Conservation (phyloP, 2,113 vertebrate genomes). For the Clarias magur region DNA sequence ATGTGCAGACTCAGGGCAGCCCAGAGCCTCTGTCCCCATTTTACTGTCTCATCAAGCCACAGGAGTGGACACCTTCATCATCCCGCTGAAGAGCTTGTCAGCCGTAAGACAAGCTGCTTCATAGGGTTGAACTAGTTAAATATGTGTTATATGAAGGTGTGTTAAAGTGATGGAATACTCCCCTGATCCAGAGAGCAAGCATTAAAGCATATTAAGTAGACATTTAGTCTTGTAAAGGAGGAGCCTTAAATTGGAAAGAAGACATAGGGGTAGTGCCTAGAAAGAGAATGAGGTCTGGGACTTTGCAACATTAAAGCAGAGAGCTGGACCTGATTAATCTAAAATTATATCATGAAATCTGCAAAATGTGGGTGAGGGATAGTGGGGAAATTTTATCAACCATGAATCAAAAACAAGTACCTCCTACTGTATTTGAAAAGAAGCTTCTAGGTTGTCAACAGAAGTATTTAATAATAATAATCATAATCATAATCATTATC, state of each 20-base stretch:
- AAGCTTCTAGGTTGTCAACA: slow-evolving; percentile 1
- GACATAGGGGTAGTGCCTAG: slow-evolving; percentile 72
- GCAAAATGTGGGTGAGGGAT: slow-evolving; percentile 44
- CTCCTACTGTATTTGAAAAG: slow-evolving; percentile 5
- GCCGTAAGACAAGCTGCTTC: slow-evolving; percentile 77
- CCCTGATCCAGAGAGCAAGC: slow-evolving; percentile 76
- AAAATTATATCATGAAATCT: slow-evolving; percentile 47
- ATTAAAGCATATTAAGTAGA: slow-evolving; percentile 86
- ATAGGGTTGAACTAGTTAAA: slow-evolving; percentile 81
- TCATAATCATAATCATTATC: too few relatives aligned
- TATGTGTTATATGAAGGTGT: slow-evolving; percentile 84
- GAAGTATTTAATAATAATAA: not conserved
- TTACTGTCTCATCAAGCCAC: slow-evolving; percentile 79
- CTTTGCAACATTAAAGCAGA: slow-evolving; percentile 34
- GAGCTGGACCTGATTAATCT: slow-evolving; percentile 38
- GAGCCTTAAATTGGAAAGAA: slow-evolving; percentile 75
- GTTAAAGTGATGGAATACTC: slow-evolving; percentile 81
- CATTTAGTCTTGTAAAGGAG: slow-evolving; percentile 79
- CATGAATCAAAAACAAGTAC: slow-evolving; percentile 42
- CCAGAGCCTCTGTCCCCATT: slow-evolving; percentile 71
- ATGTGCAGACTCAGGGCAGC: slow-evolving; percentile 72
- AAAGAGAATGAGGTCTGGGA: slow-evolving; percentile 67
- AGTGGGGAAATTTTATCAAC: slow-evolving; percentile 34
- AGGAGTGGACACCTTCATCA: slow-evolving; percentile 79
- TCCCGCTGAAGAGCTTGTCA: slow-evolving; percentile 70